A percentile compares a stretch with the other conserved stretches of the same genome.
Conservation (phyloP, 2,797 vertebrate genomes). For the Myotis vivesi region DNA sequence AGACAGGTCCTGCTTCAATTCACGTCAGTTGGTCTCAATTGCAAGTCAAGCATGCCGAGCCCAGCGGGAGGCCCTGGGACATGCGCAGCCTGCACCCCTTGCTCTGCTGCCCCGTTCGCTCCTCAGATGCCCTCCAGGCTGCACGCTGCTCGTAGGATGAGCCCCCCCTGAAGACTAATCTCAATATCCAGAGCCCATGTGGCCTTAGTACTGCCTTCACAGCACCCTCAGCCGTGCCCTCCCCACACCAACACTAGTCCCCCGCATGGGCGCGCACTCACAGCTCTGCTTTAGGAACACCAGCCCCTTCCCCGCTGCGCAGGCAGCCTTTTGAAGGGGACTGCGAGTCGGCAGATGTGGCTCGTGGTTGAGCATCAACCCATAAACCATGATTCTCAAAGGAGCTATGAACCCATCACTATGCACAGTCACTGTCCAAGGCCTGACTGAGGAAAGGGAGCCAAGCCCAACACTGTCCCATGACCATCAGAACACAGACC, state of each 20-base stretch:
- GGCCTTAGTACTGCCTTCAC: not conserved
- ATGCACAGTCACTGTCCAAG: not conserved
- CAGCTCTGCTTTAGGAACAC: not conserved
- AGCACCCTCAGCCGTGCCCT: not conserved
- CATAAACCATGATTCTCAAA: not conserved
- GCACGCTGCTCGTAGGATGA: too few relatives aligned
- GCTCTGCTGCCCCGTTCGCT: not conserved
- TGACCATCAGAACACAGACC: not conserved
- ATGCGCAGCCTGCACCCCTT: not conserved
- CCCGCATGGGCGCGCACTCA: not conserved
- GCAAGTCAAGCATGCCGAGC: not conserved
- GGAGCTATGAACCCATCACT: not conserved
- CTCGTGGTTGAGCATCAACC: too few relatives aligned
- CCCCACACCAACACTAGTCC: not conserved
- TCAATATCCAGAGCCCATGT: not conserved
- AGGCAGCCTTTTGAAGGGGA: not conserved
- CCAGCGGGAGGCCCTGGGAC: not conserved
- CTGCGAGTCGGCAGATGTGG: too few relatives aligned
- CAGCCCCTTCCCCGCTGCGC: not conserved
- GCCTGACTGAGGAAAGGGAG: not conserved
- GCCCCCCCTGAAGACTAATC: not conserved
- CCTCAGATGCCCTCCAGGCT: not conserved
- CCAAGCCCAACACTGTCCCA: not conserved
- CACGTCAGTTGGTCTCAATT: fast-evolving
- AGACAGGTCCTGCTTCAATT: not conserved